Evolutionary conservation across 2,797 vertebrate species (phyloP), one percentile per base, ranked within the genome.

Genomic region (Micromesistius poutassou): DNA sequence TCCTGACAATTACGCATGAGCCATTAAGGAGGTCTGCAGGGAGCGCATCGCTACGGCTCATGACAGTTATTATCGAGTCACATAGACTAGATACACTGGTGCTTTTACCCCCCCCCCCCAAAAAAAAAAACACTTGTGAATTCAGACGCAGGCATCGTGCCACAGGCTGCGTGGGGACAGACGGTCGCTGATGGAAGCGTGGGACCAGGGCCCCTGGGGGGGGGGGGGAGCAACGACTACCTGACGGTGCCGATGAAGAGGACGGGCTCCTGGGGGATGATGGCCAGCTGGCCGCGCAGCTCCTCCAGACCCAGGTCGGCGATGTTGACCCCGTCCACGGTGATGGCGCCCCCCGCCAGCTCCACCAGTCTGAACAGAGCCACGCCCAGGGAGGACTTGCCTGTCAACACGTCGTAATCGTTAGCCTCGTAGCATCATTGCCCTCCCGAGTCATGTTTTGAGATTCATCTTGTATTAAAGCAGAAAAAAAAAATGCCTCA

Each of bases 221-320:
- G 42, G 38, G 9, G 38, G 38, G 3, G 36, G 55, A 25, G 4
- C 7, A 5, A 62, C 6, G 50, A 9, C 25, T 68, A 95, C 96
- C 95, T 95, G 90, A 96, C 84, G 38, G 94, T 95, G 77, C 96
- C 96, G 1, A 95, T 94, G 84, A 97, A 94, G 76, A 97, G 94
- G 78, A 96, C 92, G 0, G 96, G 96, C 84, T 96, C 96, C 87
- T 97, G 96, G 72, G 96, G 95, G 86, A 96, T 95, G 84, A 96
- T 87, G 10, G 96, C 95, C 66, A 96, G 88, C 85, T 93, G 95
- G 90, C 92, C 94, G 76, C 95, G 91, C 83, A 97, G 90, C 79
- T 95, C 92, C 75, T 95, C 90, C 79, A 97, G 87, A 83, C 95
- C 90, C 62, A 95, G 88, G 77, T 92, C 90, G 76, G 93, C 88